Conservation (phyloP, 2,888 invertebrate genomes). For the Cheilosia vernalis region DNA sequence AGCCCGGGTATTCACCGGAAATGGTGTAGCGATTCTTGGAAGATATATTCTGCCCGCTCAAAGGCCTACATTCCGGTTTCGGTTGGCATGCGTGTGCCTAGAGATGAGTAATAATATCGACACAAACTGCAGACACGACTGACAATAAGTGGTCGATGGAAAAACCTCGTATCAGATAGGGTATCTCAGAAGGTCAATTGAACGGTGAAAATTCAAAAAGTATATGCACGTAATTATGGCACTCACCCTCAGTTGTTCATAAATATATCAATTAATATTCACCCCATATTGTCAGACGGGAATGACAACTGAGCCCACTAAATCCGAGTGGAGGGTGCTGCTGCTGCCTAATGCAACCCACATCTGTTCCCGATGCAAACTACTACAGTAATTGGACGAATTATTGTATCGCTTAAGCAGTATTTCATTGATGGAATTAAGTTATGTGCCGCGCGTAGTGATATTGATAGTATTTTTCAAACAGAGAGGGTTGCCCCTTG, state of each 20-base stretch:
- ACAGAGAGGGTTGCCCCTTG: conserved; percentile 23
- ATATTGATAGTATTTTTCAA: conserved; percentile 56
- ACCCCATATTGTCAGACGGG: conserved; percentile 32
- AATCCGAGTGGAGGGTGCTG: conserved; percentile 16
- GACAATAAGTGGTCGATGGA: not conserved
- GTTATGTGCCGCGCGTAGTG: conserved; percentile 30
- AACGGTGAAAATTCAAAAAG: conserved; percentile 23
- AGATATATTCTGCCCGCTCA: conserved; percentile 4
- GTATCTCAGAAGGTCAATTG: conserved; percentile 17
- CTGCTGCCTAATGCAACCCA: conserved; percentile 59
- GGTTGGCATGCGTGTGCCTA: not conserved
- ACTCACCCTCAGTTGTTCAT: conserved; percentile 51
- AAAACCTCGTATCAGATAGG: not conserved
- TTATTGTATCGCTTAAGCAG: conserved; percentile 55
- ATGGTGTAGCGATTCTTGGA: conserved; percentile 22
- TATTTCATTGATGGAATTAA: conserved; percentile 55
- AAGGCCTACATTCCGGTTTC: conserved; percentile 47
- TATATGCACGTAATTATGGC: conserved; percentile 58
- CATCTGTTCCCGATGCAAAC: conserved; percentile 54
- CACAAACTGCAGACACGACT: too few species aligned
- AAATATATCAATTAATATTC: conserved; percentile 73
- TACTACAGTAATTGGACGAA: conserved; percentile 49
- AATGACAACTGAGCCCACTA: not conserved
- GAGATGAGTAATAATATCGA: not conserved
- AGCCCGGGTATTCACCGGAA: conserved; percentile 45